Evolutionary conservation across 2,113 vertebrate genomes (phyloP).

Genomic region (Vanacampus margaritifer): DNA sequence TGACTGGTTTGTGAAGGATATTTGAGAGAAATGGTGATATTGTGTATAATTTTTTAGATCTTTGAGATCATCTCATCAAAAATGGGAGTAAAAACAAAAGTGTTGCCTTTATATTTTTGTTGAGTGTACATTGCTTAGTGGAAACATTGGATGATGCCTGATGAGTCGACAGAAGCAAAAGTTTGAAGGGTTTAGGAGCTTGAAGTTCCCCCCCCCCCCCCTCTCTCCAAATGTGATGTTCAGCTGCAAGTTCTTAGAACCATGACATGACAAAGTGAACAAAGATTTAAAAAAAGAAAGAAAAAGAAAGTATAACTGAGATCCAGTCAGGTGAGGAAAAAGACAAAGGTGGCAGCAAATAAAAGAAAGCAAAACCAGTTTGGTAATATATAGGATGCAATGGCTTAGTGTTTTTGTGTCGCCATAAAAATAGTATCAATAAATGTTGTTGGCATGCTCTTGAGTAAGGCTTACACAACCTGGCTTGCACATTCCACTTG

Average conservation of each 20-base stretch:
- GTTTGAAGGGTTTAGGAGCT: not conserved
- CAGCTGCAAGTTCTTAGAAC: conserved; percentile 15
- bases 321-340: conserved; percentile 14
- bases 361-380: conserved; percentile 44
- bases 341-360: conserved; percentile 26
- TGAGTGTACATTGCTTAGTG: not conserved
- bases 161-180: conserved; percentile 26
- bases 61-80: no score
- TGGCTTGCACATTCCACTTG: conserved; percentile 58
- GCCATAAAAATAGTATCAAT: conserved; percentile 58
- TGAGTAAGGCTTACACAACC: conserved; percentile 68
- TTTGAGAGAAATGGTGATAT: no score
- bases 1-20: no score
- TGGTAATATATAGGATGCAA: conserved; percentile 30
- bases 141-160: conserved; percentile 21
- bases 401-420: conserved; percentile 56
- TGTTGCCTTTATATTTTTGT: no score
- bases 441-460: conserved; percentile 64
- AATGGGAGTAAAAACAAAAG: no score
- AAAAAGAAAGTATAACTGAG: no score
- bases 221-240: not conserved
- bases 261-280: conserved; percentile 39
- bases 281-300: conserved; percentile 6
- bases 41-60: no score
- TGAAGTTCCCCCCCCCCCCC: no score